A percentile compares a stretch with the other conserved stretches of the same genome.
These are phyloP conservation scores for Diorhabda carinulata DNA, from an alignment of 1,140 invertebrate species.

Conservation along the genomic window DNA sequence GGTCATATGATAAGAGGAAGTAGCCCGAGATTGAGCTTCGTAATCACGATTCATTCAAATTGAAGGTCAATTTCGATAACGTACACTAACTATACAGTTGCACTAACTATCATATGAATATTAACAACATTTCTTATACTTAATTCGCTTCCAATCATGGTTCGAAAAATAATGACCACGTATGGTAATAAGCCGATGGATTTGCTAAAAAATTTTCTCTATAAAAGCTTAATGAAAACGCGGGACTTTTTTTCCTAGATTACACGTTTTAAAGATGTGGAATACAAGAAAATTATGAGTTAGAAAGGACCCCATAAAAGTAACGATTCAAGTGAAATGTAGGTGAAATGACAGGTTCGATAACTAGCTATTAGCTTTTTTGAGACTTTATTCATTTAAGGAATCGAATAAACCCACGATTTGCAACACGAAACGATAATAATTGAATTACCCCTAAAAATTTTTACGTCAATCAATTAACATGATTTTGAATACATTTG, in stretches of 20 bases:
- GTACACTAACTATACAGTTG: background rate
- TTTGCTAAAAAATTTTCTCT: slow-evolving; percentile 9
- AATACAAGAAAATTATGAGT: slow-evolving; percentile 11
- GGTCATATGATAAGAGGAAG: background rate
- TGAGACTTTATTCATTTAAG: slow-evolving; percentile 11
- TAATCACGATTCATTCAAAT: background rate
- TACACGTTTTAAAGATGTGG: slow-evolving; percentile 14
- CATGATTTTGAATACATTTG: no score
- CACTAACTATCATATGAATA: background rate
- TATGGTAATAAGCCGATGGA: background rate
- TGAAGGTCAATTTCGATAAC: background rate
- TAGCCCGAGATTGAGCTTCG: background rate
- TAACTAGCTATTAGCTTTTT: slow-evolving; percentile 12
- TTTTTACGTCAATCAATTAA: no score
- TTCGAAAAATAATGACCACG: background rate
- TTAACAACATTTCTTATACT: background rate
- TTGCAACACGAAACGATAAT: slow-evolving; percentile 5
- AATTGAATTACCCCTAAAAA: no score
- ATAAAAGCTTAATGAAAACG: slow-evolving; percentile 6
- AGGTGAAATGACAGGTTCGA: slow-evolving; percentile 6
- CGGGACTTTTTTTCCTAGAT: background rate
- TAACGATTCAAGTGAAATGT: slow-evolving; percentile 12
- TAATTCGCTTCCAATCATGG: background rate
- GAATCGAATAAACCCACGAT: background rate
- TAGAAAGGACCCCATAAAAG: background rate